Conservation (phyloP, 2,888 invertebrate genomes). For the Drosophila paranaensis region DNA sequence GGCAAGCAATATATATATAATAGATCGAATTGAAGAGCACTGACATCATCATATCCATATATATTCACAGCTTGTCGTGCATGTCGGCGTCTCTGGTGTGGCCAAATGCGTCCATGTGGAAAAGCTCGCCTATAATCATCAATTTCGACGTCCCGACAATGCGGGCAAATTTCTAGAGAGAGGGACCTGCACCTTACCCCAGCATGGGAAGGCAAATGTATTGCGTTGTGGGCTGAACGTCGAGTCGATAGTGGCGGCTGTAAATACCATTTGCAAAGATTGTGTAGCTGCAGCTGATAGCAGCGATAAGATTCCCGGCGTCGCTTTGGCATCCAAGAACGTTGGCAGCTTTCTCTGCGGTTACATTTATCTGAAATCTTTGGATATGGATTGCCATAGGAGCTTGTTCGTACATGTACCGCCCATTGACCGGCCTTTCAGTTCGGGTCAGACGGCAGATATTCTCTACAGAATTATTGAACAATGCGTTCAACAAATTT, state of each 20-base stretch:
- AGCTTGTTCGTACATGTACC: constrained; percentile 93
- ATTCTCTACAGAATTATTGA: constrained; percentile 84
- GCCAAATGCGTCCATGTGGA: constrained; percentile 82
- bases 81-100: constrained; percentile 83
- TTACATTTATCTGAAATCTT: constrained; percentile 90
- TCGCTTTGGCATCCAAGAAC: constrained; percentile 73
- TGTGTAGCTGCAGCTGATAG: constrained; percentile 44
- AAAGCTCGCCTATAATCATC: constrained; percentile 83
- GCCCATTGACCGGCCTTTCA: constrained; percentile 87
- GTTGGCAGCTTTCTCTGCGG: constrained; percentile 90
- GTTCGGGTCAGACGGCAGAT: constrained; percentile 86
- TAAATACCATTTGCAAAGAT: constrained; percentile 70
- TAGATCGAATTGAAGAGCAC: not conserved
- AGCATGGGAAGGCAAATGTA: constrained; percentile 61
- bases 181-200: constrained; percentile 60
- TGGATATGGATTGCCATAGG: constrained; percentile 86
- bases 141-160: constrained; percentile 82
- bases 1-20: constrained; percentile 83
- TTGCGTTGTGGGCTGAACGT: constrained; percentile 81
- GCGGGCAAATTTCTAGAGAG: constrained; percentile 70
- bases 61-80: constrained; percentile 82
- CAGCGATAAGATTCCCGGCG: constrained; percentile 21
- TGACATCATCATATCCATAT: constrained; percentile 50
- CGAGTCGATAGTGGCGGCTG: constrained; percentile 84
- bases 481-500: constrained; percentile 73